Conservation (phyloP, 2,797 vertebrate genomes). For the Cuculus canorus region DNA sequence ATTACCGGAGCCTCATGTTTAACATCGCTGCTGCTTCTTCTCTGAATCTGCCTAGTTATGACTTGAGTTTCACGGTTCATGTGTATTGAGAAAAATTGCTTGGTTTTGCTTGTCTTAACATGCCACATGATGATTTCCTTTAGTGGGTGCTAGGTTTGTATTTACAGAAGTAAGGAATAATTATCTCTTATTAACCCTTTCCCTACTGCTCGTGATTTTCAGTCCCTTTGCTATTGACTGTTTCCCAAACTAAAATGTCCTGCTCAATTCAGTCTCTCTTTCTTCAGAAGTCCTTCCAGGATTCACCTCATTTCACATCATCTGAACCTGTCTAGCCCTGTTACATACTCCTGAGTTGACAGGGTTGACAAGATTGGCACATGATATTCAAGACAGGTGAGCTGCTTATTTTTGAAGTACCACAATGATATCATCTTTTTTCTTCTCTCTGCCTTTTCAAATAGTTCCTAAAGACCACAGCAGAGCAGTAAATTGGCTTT, state of each 20-base stretch:
- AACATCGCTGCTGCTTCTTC: not conserved
- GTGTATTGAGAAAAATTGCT: not conserved
- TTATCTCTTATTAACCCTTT: not conserved
- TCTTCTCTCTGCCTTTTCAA: not conserved
- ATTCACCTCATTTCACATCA: not conserved
- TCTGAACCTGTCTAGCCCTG: not conserved
- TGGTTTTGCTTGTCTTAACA: not conserved
- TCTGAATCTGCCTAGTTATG: not conserved
- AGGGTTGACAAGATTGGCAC: not conserved
- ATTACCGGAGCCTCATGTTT: not conserved
- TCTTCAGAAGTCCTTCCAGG: not conserved
- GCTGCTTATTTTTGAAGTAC: not conserved
- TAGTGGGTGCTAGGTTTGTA: not conserved
- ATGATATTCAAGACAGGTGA: not conserved
- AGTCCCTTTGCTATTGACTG: not conserved
- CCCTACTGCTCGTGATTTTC: not conserved
- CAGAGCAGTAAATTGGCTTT: not conserved
- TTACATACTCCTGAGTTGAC: not conserved
- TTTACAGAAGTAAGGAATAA: not conserved
- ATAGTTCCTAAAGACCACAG: not conserved
- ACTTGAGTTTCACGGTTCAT: no score
- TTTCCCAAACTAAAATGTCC: not conserved
- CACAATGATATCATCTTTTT: rapidly evolving
- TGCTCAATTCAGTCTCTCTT: not conserved
- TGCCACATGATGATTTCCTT: not conserved